Evolutionary conservation across 2,888 invertebrate species (phyloP), one percentile per base, ranked within the genome.

Genomic region (Parochlus steinenii): DNA sequence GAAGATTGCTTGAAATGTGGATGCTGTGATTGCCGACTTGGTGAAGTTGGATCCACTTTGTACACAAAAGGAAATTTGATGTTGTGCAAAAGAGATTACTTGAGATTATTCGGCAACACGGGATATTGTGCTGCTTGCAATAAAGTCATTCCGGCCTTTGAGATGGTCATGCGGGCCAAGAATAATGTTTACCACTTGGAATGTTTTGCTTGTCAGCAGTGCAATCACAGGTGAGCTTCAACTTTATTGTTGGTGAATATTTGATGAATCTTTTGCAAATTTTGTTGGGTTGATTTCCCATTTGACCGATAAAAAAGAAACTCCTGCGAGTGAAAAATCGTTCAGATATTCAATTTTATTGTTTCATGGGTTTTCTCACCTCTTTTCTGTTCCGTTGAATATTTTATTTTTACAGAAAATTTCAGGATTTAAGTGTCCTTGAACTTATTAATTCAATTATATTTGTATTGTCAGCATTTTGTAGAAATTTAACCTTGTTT

Each of bases 91-190:
- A 69, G 92, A 54, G 93, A 95, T 61, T 95, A 95, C 64, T 71
- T 95, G 56, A 82, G 82, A 65, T 67, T 95, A 55, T 95, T 95
- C 55, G 93, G 93, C 37, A 86, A 83, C 53, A 92, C 90, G 11
- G 93, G 93, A 18, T 86, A 86, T 61, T 97, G 95, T 62, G 85
- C 93, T 19, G 93, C 93, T 14, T 97, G 97, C 65, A 82, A 82
- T 56, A 95, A 95, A 64, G 85, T 87, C 54, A 97, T 97, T 55
- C 95, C 95, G 3, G 93, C 95, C 33, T 95, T 93, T 58, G 95
- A 97, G 63, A 92, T 95, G 92, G 95, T 95, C 47, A 97, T 97
- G 95, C 70, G 93, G 46, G 93, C 93, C 29, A 75, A 87, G 49
- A 85, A 80, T 59, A 93, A 95, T 54, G 95, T 95, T 41, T 97